Evolutionary conservation across 2,888 invertebrate genomes (phyloP), one percentile per base, ranked within the genome.

Genomic region (Nemapogon koenigi): DNA sequence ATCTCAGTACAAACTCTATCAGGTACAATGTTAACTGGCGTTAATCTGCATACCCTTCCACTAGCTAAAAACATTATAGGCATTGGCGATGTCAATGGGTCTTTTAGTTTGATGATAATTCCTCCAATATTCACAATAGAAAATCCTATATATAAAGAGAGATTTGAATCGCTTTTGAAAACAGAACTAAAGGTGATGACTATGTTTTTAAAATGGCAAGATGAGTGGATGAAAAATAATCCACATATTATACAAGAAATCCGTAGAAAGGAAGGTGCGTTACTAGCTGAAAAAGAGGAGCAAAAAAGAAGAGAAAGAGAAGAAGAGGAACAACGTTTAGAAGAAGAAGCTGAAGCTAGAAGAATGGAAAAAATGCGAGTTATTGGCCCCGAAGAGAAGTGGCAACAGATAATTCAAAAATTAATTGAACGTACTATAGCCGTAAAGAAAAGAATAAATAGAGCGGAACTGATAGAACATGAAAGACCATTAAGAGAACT

Each of bases 41-140:
- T 87, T 13, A 81, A 81, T 26, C 70, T 83, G 33, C 87, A 88
- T 52, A 73, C 81, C 6, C 62, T 84, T 1, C 66, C 76, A 2
- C 50, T 84, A 13, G 66, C 79, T 2, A 80, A 82, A 47, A 84
- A 84, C 49, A 81, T 87, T 28, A 66, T 88, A 1, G 88, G 85
- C 4, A 81, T 89, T 16, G 85, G 85, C 35, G 89, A 90, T 52
- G 79, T 78, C 27, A 86, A 85, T 46, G 89, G 89, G 13, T 83
- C 84, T 2, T 81, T 89, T 36, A 78, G 86, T 47, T 81, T 88
- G 65, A 85, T 87, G 49, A 62, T 80, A 29, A 55, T 83, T 33
- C 87, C 87, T 0, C 58, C 62, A 6, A 69, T 75, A 49, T 83
- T 84, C 51, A 71, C 81, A 54, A 61, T 65, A 16, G 63, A 70